These are phyloP conservation scores for Tetragnatha montana DNA, from an alignment of 2,888 invertebrate species.

Conservation along the genomic window DNA sequence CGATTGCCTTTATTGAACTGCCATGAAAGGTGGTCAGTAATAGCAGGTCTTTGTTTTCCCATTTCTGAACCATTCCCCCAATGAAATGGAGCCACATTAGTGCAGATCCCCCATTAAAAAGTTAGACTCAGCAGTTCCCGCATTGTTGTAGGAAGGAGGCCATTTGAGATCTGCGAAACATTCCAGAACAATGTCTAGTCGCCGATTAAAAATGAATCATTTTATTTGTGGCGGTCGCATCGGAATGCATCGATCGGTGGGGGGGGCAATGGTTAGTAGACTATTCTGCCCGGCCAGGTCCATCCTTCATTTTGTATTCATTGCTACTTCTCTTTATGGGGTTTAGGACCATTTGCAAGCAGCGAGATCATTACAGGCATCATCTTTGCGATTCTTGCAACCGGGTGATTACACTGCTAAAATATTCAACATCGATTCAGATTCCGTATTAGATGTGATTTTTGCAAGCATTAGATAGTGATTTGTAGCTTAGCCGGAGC, in stretches of 20 bases:
- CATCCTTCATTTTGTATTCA: conserved; percentile 50
- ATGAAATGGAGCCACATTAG: no score
- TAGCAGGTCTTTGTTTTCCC: no score
- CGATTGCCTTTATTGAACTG: no score
- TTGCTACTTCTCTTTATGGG: conserved; percentile 54
- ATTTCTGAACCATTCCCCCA: no score
- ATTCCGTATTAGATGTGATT: conserved; percentile 54
- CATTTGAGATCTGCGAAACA: background rate
- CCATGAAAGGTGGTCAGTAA: no score
- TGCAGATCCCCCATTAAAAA: no score
- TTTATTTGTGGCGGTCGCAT: background rate
- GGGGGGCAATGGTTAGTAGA: background rate
- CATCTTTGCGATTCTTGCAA: conserved; percentile 24
- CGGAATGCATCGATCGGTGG: background rate
- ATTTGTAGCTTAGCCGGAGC: conserved; percentile 56
- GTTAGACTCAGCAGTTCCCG: no score
- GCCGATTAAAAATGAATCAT: background rate
- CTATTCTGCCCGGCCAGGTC: conserved; percentile 6
- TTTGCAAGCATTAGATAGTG: conserved; percentile 58
- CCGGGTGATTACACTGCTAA: conserved; percentile 47
- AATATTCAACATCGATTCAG: conserved; percentile 61
- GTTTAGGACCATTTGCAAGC: conserved; percentile 51
- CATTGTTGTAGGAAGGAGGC: no score
- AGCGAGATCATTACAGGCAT: conserved; percentile 50
- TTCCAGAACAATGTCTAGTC: background rate